phyloP scores from a whole-genome alignment of 2,797 vertebrate genomes.

The Sebastes taczanowskii region DNA sequence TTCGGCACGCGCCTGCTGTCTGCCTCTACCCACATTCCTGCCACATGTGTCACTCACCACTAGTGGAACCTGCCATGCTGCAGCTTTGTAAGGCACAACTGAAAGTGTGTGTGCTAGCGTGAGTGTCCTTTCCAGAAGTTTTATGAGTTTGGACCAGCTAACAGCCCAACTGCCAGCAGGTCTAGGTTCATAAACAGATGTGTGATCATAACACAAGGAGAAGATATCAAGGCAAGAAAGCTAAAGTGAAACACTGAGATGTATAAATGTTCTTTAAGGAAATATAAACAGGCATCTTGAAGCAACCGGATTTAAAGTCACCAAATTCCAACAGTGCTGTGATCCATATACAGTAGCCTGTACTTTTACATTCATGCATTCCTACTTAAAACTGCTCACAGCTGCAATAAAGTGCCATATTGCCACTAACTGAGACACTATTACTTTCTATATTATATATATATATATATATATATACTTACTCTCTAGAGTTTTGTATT shows the following conservation, averaged over 20 bases:
- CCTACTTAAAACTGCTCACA: background rate
- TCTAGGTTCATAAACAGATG: constrained; percentile 70
- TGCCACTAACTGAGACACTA: too few relatives aligned
- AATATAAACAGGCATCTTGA: constrained; percentile 19
- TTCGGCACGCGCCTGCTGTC: constrained; percentile 75
- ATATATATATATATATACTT: too few relatives aligned
- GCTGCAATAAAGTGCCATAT: background rate
- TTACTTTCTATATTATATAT: too few relatives aligned
- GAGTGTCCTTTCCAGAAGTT: background rate
- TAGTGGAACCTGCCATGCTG: constrained; percentile 56
- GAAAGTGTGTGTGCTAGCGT: background rate
- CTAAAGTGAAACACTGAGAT: constrained; percentile 37
- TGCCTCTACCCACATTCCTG: constrained; percentile 68
- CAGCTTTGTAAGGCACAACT: constrained; percentile 9
- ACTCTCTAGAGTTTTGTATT: background rate
- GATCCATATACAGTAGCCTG: background rate
- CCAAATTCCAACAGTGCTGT: background rate
- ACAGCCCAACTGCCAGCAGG: constrained; percentile 43
- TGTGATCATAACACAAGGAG: constrained; percentile 60
- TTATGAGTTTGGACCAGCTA: constrained; percentile 59
- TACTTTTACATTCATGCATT: constrained; percentile 2
- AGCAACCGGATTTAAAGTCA: constrained; percentile 21
- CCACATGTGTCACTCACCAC: constrained; percentile 75
- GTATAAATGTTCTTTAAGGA: constrained; percentile 33
- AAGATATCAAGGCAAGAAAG: constrained; percentile 44